Evolutionary conservation across 1,140 invertebrate species (phyloP).

Genomic region (Aphis gossypii): DNA sequence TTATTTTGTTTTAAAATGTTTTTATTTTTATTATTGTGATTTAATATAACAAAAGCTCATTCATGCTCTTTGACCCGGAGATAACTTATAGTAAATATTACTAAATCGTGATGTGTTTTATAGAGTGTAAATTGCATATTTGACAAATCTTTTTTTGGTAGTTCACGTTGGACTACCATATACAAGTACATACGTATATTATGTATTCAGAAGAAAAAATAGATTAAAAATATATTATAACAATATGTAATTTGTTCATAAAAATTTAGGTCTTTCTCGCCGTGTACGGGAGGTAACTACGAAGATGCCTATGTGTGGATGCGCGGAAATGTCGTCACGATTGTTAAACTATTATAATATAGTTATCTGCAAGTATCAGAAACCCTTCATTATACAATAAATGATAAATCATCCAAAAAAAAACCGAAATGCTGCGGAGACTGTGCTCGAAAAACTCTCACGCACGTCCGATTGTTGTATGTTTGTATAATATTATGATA

Average conservation of each 20-base stretch:
- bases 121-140: not conserved
- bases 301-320: not conserved
- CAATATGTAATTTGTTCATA: not conserved
- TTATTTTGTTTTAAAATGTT: not conserved
- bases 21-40: not conserved
- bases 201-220: not conserved
- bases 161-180: not conserved
- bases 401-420: not conserved
- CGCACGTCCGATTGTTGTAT: not conserved
- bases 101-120: not conserved
- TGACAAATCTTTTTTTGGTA: not conserved
- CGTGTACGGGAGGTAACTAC: not conserved
- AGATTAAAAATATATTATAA: not conserved
- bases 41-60: not conserved
- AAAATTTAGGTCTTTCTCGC: not conserved
- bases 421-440: not conserved
- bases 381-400: not conserved
- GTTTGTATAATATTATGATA: not conserved
- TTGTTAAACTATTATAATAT: not conserved
- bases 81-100: not conserved
- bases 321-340: not conserved
- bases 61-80: not conserved
- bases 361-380: not conserved
- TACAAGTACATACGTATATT: too few species aligned
- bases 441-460: not conserved